A percentile compares a stretch with the other conserved stretches of the same genome.
phyloP scores from a whole-genome alignment of 2,797 vertebrate species.

The Enteromius unitaeniatus region DNA sequence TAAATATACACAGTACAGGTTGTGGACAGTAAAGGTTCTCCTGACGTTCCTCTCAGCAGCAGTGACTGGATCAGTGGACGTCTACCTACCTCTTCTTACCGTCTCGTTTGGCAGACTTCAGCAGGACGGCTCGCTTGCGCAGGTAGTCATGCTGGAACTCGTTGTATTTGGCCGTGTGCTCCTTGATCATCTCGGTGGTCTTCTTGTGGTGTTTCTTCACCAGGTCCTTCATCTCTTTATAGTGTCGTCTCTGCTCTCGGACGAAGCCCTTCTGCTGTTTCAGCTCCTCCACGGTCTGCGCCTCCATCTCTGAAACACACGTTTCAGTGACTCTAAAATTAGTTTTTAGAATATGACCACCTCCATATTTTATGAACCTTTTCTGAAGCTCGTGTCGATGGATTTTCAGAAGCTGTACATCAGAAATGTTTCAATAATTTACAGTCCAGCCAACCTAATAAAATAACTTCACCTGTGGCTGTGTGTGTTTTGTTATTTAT shows the following conservation, averaged over 20 bases:
- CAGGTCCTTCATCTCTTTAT: conserved; percentile 98
- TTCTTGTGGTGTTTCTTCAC: conserved; percentile 97
- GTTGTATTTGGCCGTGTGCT: conserved; percentile 87
- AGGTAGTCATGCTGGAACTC: conserved; percentile 87
- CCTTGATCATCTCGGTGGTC: conserved; percentile 92
- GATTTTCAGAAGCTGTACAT: background rate
- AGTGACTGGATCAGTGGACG: conserved; percentile 8
- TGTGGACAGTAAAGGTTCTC: too few relatives aligned
- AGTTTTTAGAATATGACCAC: background rate
- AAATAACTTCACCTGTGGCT: background rate
- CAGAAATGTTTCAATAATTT: background rate
- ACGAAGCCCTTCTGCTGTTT: conserved; percentile 94
- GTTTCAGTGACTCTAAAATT: background rate
- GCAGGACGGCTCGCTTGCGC: conserved; percentile 79
- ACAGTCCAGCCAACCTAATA: background rate
- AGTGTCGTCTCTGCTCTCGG: conserved; percentile 94
- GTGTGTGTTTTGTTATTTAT: background rate
- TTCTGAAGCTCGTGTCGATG: background rate
- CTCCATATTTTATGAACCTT: background rate
- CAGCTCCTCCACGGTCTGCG: conserved; percentile 86
- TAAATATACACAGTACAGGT: too few relatives aligned
- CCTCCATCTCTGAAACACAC: conserved; percentile 83
- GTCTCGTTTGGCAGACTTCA: conserved; percentile 84
- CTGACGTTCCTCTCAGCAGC: background rate
- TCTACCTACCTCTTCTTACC: conserved; percentile 85